Conservation (phyloP, 2,113 vertebrate genomes). For the Phalacrocorax pelagicus region DNA sequence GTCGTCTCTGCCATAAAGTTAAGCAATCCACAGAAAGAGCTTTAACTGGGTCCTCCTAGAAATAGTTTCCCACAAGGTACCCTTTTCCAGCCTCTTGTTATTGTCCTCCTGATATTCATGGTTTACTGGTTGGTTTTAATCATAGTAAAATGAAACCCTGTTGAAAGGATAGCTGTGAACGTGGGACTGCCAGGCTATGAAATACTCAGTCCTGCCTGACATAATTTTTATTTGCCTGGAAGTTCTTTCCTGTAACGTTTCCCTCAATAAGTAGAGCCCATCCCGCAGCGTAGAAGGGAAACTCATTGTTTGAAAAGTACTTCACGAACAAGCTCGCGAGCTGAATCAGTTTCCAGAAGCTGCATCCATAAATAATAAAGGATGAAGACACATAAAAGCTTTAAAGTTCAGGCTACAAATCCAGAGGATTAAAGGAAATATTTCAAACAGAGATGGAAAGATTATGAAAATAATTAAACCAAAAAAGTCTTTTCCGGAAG, state of each 20-base stretch:
- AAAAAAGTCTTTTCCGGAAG: not conserved
- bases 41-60: not conserved
- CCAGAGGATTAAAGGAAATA: not conserved
- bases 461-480: too few relatives aligned
- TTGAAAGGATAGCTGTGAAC: not conserved
- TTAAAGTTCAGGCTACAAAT: not conserved
- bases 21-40: not conserved
- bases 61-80: not conserved
- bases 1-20: not conserved
- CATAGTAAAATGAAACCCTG: not conserved
- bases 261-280: not conserved
- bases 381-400: not conserved
- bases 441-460: not conserved
- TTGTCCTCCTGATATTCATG: not conserved
- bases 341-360: not conserved
- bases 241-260: not conserved
- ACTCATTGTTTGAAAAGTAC: not conserved
- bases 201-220: not conserved
- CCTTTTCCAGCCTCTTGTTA: not conserved
- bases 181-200: not conserved
- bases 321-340: not conserved
- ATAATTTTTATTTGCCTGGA: not conserved
- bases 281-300: not conserved
- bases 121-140: slow-evolving; percentile 41
- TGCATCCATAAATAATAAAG: not conserved